phyloP scores from a whole-genome alignment of 2,888 invertebrate species.

The Limnephilus auricula region DNA sequence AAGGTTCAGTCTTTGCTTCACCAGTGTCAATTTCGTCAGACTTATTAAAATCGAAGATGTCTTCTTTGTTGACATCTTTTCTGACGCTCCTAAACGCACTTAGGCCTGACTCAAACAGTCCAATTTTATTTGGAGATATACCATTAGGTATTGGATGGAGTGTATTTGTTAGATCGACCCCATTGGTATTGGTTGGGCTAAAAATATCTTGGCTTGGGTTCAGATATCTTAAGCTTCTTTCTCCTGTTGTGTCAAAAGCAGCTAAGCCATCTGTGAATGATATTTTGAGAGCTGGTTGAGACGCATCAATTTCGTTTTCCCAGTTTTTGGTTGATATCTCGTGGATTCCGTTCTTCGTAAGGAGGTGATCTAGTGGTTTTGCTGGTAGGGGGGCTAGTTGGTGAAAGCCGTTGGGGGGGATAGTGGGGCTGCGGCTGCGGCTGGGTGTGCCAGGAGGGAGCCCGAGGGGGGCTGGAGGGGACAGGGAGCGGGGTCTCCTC shows the following conservation, averaged over 20 bases:
- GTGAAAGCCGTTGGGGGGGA: conserved; percentile 70
- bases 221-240: conserved; percentile 41
- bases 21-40: conserved; percentile 13
- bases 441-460: conserved; percentile 77
- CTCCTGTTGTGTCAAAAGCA: conserved; percentile 49
- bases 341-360: conserved; percentile 73
- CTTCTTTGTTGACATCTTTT: conserved; percentile 49
- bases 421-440: conserved; percentile 74
- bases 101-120: conserved; percentile 51
- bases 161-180: conserved; percentile 53
- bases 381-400: conserved; percentile 69
- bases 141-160: conserved; percentile 12
- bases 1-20: neutral
- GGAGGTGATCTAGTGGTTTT: conserved; percentile 69
- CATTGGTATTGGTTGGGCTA: conserved; percentile 44
- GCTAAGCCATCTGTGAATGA: conserved; percentile 30
- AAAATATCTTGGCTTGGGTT: conserved; percentile 45
- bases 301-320: conserved; percentile 77
- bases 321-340: conserved; percentile 75
- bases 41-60: conserved; percentile 18
- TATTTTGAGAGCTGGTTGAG: conserved; percentile 56
- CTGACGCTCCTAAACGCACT: conserved; percentile 61
- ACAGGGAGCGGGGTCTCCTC: conserved; percentile 84
- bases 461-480: conserved; percentile 77
- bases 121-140: neutral